These are phyloP conservation scores for Nephrotoma appendiculata DNA, from an alignment of 2,888 invertebrate species.

Conservation along the genomic window DNA sequence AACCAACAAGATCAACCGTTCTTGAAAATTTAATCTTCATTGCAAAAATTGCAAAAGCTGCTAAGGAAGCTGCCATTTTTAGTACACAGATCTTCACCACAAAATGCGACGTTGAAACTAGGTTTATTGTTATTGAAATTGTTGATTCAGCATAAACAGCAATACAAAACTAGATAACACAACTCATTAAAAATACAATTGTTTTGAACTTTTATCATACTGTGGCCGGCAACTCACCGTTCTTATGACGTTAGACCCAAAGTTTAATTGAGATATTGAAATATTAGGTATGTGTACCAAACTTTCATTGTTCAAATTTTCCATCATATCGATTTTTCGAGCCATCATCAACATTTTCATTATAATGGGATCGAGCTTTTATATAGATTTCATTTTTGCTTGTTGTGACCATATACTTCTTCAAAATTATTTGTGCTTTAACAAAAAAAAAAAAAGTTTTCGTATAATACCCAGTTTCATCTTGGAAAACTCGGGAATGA, in stretches of 20 bases:
- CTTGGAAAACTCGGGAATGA: background rate
- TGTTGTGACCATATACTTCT: background rate
- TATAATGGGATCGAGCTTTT: background rate
- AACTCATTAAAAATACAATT: background rate
- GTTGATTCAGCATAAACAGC: no score
- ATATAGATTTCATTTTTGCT: background rate
- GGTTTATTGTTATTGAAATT: no score
- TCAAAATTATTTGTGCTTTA: background rate
- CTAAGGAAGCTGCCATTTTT: no score
- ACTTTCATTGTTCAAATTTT: background rate
- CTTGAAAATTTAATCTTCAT: no score
- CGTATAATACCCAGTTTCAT: background rate
- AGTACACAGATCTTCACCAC: no score
- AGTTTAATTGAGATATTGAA: background rate
- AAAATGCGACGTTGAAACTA: no score
- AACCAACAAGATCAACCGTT: no score
- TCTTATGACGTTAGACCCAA: background rate
- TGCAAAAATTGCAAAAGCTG: no score
- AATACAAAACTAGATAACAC: background rate
- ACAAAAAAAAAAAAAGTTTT: background rate
- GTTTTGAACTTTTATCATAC: background rate
- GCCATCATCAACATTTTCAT: background rate
- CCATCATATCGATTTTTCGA: background rate
- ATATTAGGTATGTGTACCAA: background rate
- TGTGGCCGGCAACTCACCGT: background rate